Conservation (phyloP, 92 coral and sea anemone species). For the Pocillopora meandrina region DNA sequence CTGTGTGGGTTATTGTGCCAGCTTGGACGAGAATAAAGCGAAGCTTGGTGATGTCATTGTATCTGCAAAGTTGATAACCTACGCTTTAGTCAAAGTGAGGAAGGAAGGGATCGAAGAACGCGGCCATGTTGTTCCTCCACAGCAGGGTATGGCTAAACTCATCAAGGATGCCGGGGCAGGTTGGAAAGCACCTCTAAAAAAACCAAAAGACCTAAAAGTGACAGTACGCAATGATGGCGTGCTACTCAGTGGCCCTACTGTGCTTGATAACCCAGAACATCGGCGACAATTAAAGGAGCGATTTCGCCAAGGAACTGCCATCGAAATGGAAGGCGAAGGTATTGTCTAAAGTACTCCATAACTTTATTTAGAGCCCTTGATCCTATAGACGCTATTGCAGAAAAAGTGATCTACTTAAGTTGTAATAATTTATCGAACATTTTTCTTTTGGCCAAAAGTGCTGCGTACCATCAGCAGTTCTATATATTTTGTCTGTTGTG, state of each 20-base stretch:
- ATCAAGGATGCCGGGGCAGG: background rate
- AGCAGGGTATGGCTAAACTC: background rate
- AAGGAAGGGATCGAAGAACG: background rate
- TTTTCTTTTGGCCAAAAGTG: too few relatives aligned
- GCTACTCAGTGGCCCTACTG: background rate
- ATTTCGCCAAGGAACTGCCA: constrained; percentile 1
- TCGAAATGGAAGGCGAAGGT: constrained; percentile 27
- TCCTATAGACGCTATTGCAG: background rate
- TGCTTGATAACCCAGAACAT: background rate
- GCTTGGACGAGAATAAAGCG: too few relatives aligned
- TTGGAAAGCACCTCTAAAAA: background rate
- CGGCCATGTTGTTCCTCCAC: background rate
- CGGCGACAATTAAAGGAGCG: background rate
- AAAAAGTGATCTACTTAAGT: too few relatives aligned
- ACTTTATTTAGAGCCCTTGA: background rate
- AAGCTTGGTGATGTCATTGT: too few relatives aligned
- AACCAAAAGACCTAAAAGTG: background rate
- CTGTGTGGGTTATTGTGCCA: background rate
- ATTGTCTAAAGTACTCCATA: background rate
- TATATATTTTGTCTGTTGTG: too few relatives aligned
- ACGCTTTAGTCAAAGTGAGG: background rate
- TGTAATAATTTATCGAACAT: too few relatives aligned
- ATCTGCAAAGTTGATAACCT: background rate
- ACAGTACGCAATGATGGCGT: background rate
- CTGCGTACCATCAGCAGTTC: too few relatives aligned